A percentile compares a stretch with the other conserved stretches of the same genome.
Conservation (phyloP, 2,113 vertebrate genomes). For the Neodontobutis hainanensis region DNA sequence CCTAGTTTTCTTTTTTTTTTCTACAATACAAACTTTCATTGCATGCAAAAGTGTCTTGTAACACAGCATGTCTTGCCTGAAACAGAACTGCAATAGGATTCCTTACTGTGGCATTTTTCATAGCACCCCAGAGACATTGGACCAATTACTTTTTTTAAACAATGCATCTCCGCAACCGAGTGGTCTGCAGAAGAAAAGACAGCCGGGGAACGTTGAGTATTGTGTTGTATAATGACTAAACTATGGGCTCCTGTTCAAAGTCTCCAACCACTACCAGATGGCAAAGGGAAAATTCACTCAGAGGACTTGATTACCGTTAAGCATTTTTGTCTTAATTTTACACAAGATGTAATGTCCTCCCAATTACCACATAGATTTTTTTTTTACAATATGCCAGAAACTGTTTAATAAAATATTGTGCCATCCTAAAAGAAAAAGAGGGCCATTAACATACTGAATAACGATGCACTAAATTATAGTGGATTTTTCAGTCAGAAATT, state of each 20-base stretch:
- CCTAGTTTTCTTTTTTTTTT: conserved; percentile 14
- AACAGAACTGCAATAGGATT: conserved; percentile 50
- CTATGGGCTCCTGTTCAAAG: conserved; percentile 56
- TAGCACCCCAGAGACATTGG: conserved; percentile 63
- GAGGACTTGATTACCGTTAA: conserved; percentile 59
- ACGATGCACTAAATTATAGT: too few relatives aligned
- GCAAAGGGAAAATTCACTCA: conserved; percentile 15
- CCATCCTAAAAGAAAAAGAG: too few relatives aligned
- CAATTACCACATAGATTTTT: conserved; percentile 29
- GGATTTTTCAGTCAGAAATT: too few relatives aligned
- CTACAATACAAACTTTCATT: not conserved
- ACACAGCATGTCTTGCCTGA: conserved; percentile 35
- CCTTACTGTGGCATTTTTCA: conserved; percentile 52
- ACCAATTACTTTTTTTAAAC: conserved; percentile 71
- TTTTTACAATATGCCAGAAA: not conserved
- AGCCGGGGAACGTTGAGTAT: conserved; percentile 30
- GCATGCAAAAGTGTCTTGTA: conserved; percentile 28
- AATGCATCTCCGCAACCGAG: conserved; percentile 67
- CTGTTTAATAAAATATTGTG: too few relatives aligned
- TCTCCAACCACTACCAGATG: conserved; percentile 71
- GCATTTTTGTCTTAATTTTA: conserved; percentile 59
- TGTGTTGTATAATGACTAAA: conserved; percentile 53
- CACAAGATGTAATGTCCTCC: conserved; percentile 43
- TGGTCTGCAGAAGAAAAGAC: conserved; percentile 56
- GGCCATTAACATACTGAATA: too few relatives aligned